Conservation (phyloP, 1,140 invertebrate genomes). For the Drosophila pseudoananassae region DNA sequence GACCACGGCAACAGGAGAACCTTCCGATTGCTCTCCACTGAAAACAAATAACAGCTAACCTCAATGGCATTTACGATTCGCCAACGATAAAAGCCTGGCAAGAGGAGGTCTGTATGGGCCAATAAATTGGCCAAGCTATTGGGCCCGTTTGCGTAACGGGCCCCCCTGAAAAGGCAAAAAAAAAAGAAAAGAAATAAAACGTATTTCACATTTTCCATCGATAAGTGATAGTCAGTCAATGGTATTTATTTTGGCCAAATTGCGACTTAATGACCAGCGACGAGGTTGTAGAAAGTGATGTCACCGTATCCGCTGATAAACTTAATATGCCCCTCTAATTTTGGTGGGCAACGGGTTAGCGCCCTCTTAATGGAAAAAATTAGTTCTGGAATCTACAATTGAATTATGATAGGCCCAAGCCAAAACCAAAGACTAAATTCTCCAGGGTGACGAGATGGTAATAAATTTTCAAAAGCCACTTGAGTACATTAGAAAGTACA, state of each 20-base stretch:
- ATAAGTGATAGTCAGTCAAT: slow-evolving; percentile 49
- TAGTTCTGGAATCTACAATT: slow-evolving; percentile 9
- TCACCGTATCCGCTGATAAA: slow-evolving; percentile 56
- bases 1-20: slow-evolving; percentile 37
- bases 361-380: slow-evolving; percentile 28
- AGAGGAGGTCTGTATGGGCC: slow-evolving; percentile 35
- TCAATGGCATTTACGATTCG: slow-evolving; percentile 30
- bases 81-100: slow-evolving; percentile 17
- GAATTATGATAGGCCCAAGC: neutral
- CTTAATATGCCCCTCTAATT: slow-evolving; percentile 8
- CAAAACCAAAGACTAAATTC: neutral
- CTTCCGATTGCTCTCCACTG: slow-evolving; percentile 6
- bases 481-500: slow-evolving; percentile 23
- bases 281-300: slow-evolving; percentile 68
- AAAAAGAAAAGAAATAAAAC: neutral
- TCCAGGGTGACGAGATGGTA: slow-evolving; percentile 21
- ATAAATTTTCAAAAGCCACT: slow-evolving; percentile 4
- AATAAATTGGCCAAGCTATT: slow-evolving; percentile 29
- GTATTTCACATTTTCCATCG: slow-evolving; percentile 15
- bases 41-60: slow-evolving; percentile 35
- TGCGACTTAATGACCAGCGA: slow-evolving; percentile 60
- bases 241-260: slow-evolving; percentile 73
- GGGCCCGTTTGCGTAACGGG: slow-evolving; percentile 19
- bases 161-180: slow-evolving; percentile 20
- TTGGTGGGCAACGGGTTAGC: neutral